Conservation (phyloP, 1,140 invertebrate genomes). For the Pseudoatta argentina region DNA sequence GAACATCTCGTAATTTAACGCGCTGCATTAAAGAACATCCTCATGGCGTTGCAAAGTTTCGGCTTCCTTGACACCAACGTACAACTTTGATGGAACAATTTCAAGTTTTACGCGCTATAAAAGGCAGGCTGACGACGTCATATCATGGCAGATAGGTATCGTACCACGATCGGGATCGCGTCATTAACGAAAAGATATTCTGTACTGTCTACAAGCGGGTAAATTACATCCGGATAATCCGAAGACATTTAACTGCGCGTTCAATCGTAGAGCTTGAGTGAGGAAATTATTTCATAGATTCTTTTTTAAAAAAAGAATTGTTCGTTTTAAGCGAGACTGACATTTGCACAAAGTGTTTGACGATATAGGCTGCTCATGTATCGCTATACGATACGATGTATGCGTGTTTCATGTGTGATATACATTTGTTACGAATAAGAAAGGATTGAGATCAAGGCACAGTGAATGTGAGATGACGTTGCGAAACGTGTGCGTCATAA, state of each 20-base stretch:
- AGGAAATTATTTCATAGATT: background rate
- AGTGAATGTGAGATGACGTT: constrained; percentile 44
- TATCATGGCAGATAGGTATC: constrained; percentile 28
- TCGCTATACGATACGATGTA: background rate
- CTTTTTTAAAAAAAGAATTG: background rate
- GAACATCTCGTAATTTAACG: constrained; percentile 58
- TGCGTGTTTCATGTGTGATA: background rate
- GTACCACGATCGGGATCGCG: constrained; percentile 30
- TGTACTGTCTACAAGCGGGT: background rate
- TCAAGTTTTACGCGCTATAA: constrained; percentile 51
- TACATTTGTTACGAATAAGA: constrained; percentile 25
- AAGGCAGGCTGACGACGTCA: constrained; percentile 48
- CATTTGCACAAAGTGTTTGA: background rate
- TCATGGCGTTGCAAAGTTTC: constrained; percentile 57
- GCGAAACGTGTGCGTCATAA: constrained; percentile 25
- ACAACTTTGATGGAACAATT: constrained; percentile 65
- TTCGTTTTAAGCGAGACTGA: background rate
- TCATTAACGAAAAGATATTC: constrained; percentile 40
- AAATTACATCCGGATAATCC: constrained; percentile 30
- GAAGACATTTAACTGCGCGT: background rate
- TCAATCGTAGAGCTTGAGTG: background rate
- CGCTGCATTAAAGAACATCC: constrained; percentile 29
- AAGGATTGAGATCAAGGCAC: constrained; percentile 45
- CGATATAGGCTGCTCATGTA: background rate
- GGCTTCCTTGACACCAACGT: constrained; percentile 31